Percentiles rank a stretch among this genome's conserved stretches.
Evolutionary conservation across 2,797 vertebrate species (phyloP).

Genomic region (Ctenopoma multispine): DNA sequence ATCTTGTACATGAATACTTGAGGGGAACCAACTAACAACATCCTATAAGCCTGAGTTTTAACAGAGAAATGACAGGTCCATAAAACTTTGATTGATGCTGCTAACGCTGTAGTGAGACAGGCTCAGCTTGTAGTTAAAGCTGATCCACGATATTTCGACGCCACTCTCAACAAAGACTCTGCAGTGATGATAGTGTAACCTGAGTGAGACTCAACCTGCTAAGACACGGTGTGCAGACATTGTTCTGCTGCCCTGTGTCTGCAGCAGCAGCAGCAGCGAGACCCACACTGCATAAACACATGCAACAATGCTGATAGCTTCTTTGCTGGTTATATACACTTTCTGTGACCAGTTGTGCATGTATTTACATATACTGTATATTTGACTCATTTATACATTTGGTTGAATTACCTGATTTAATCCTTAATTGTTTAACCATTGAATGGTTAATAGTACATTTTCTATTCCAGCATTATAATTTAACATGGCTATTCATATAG

Average conservation of each 20-base stretch:
- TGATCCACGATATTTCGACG: conserved; percentile 30
- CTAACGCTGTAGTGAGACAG: conserved; percentile 38
- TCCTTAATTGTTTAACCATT: conserved; percentile 15
- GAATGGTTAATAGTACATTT: conserved; percentile 2
- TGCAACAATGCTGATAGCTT: neutral
- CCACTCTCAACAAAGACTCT: neutral
- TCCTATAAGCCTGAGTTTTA: conserved; percentile 1
- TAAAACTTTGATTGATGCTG: conserved; percentile 48
- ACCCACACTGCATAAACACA: conserved; percentile 7
- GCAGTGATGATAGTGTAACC: neutral
- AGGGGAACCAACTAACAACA: conserved; percentile 1
- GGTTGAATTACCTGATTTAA: neutral
- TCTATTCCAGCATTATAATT: conserved; percentile 27
- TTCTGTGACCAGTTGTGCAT: neutral
- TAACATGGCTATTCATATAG: conserved; percentile 13
- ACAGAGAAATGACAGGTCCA: conserved; percentile 33
- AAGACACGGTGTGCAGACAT: neutral
- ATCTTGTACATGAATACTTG: neutral
- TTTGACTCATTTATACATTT: conserved; percentile 17
- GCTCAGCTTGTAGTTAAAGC: conserved; percentile 26
- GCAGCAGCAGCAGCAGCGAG: conserved; percentile 18
- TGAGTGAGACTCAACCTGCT: conserved; percentile 12
- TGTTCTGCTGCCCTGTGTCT: neutral
- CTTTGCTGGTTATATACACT: conserved; percentile 8
- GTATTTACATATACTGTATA: too few relatives aligned